Base-by-base conservation (phyloP, 2,888 invertebrate genomes). In the Stenolophus ochropezus region DNA sequence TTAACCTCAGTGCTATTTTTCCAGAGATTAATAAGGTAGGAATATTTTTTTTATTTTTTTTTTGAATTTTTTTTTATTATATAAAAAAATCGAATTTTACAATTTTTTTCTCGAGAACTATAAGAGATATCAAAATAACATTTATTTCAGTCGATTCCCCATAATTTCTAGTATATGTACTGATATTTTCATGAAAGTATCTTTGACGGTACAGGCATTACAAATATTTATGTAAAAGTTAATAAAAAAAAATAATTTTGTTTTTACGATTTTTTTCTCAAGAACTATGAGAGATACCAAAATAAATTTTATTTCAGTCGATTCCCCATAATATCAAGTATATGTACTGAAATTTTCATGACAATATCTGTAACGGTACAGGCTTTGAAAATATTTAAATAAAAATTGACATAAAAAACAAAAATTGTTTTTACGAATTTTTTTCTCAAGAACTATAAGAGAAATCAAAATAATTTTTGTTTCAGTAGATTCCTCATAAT, bases 1-100 rank as follows among this genome's bases (percentile, higher is more conserved):
- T 96, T 87, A 96, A 96, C 89, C 90, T 96, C 53, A 95, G 95
- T 86, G 94, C 96, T 0, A 95, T 96, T 85, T 96, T 96, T 88
- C 96, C 96, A 1, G 96, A 96, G 90, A 96, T 96, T 85, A 95
- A 95, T 87, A 86, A 89, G 87, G 89, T 89, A 84, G 61, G 84
- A 5, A 25, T 33, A 33, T 27, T 27, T 4, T 61, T n/a, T 61
- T 18, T 65, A 4, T 25, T 6, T 1, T 2, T 4, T 1, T 25
- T 21, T 5, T 14, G n/a, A n/a, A n/a, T n/a, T n/a, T n/a, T n/a
- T n/a, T n/a, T n/a, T n/a, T n/a, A n/a, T n/a, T n/a, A n/a, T n/a
- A n/a, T n/a, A n/a, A n/a, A n/a, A n/a, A n/a, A n/a, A n/a, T n/a
- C n/a, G n/a, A n/a, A n/a, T n/a, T n/a, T n/a, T n/a, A n/a, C n/a